Evolutionary conservation across 2,888 invertebrate species (phyloP).

Genomic region (Mesoligia furuncula): DNA sequence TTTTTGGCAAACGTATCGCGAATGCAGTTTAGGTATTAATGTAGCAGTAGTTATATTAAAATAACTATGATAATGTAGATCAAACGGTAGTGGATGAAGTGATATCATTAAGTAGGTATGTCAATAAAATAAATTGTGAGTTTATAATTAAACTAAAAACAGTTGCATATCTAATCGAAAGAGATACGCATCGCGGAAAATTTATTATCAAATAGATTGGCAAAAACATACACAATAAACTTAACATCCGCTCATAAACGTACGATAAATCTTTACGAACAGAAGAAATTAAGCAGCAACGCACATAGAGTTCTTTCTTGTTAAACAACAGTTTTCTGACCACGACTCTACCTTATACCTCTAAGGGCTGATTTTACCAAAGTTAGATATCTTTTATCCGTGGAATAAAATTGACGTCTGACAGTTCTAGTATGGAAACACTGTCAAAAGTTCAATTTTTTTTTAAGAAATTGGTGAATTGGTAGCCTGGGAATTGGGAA

Average conservation of each 20-base stretch:
- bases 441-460: no score
- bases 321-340: background rate
- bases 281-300: background rate
- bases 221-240: background rate
- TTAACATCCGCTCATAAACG: slow-evolving; percentile 3
- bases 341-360: background rate
- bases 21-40: no score
- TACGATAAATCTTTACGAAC: background rate
- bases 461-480: no score
- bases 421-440: no score
- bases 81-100: slow-evolving; percentile 3
- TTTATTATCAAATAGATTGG: slow-evolving; percentile 41
- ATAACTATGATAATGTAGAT: slow-evolving; percentile 1
- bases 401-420: no score
- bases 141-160: slow-evolving; percentile 40
- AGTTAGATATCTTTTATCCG: no score
- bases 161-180: slow-evolving; percentile 47
- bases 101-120: slow-evolving; percentile 1
- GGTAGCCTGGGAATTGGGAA: no score
- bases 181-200: slow-evolving; percentile 49
- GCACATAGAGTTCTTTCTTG: background rate
- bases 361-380: no score
- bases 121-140: slow-evolving; percentile 27
- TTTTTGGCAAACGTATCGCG: no score
- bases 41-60: background rate